Evolutionary conservation across 2,797 vertebrate genomes (phyloP).

Genomic region (Centroberyx gerrardi): DNA sequence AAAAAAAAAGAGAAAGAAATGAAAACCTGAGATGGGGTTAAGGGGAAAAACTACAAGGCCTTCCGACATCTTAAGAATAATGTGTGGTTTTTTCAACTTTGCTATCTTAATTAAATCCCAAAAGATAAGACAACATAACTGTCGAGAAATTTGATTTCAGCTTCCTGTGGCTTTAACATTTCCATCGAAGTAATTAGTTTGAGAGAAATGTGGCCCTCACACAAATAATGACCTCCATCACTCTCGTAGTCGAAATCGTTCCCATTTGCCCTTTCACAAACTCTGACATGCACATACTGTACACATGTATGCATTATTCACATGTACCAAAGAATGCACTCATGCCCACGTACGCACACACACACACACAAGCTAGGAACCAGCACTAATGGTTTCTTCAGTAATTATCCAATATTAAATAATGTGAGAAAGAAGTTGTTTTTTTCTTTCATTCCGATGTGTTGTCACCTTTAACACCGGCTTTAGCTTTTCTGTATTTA

Average conservation of each 20-base stretch:
- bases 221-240: too few species aligned
- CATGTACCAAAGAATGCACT: constrained; percentile 3
- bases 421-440: constrained; percentile 38
- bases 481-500: constrained; percentile 57
- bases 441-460: constrained; percentile 46
- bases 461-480: constrained; percentile 36
- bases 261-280: not conserved
- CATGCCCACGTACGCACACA: not conserved
- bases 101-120: not conserved
- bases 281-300: not conserved
- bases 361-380: not conserved
- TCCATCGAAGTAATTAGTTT: too few species aligned
- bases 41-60: too few species aligned
- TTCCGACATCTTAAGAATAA: too few species aligned
- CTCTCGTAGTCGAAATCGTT: too few species aligned
- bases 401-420: constrained; percentile 45
- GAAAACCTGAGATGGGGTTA: too few species aligned
- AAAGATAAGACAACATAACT: not conserved
- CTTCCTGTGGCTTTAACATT: too few species aligned
- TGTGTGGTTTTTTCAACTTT: too few species aligned
- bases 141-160: too few species aligned
- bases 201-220: too few species aligned
- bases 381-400: constrained; percentile 27
- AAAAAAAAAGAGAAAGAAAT: too few species aligned
- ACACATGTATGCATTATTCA: constrained; percentile 17